Evolutionary conservation across 2,888 invertebrate species (phyloP), one percentile per base, ranked within the genome.

Genomic region (Gibbula magus): DNA sequence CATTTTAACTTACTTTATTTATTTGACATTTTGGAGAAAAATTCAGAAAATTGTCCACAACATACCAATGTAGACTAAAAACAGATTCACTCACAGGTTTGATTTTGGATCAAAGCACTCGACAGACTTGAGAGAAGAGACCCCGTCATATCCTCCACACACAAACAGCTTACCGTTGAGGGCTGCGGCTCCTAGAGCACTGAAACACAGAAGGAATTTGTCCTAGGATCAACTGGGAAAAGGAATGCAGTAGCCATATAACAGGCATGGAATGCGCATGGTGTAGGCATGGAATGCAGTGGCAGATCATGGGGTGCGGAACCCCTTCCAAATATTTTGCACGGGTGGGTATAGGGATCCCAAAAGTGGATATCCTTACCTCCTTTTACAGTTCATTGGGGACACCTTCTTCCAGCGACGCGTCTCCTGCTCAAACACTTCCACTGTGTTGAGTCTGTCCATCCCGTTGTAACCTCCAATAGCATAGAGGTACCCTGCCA

Each of bases 391-490:
- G 85, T 96, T 95, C 96, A 97, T 96, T 0, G 96, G 94, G 16
- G 96, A 95, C 1, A 97, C 96, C 88, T 95, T 95, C 70, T 95
- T 95, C 97, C 97, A 97, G 80, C 94, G 94, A 88, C 95, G 95
- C 54, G 94, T 81, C 8, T 84, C 94, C 0, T 96, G 96, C 93
- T 97, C 96, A 91, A 96, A 97, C 10, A 96, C 96, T 93, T 97
- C 97, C 0, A 97, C 97, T 0, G 96, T 96, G 45, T 96, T 95
- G 20, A 97, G 94, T 83, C 97, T 93, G 91, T 97, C 96, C 70
- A 94, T 94, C 0, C 97, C 97, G 92, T 97, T 96, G 91, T 96
- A 97, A 0, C 97, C 97, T 10, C 94, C 94, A 90, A 97, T 96
- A 1, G 97, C 97, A 87, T 93, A 93, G 78, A 92, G 84, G 74